These are phyloP conservation scores for Harlomillsia oculata DNA, from an alignment of 1,140 invertebrate genomes.

Conservation along the genomic window DNA sequence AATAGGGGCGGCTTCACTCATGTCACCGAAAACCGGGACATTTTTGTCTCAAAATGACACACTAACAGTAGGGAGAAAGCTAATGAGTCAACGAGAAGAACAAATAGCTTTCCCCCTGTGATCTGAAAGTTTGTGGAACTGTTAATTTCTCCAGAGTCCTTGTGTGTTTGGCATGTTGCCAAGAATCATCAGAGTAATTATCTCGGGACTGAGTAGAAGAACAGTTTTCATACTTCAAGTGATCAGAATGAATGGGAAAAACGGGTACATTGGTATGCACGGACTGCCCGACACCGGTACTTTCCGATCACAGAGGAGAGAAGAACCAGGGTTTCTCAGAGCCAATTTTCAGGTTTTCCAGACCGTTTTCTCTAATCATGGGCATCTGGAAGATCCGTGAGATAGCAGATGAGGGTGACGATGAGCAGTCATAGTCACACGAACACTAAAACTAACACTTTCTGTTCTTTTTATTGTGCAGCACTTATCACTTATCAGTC, in stretches of 20 bases:
- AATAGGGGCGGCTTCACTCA: too few relatives aligned
- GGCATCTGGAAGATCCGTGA: background rate
- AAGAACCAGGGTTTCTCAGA: too few relatives aligned
- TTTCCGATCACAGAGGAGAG: too few relatives aligned
- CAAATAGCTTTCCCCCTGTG: background rate
- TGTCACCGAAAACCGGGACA: too few relatives aligned
- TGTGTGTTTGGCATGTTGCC: constrained; percentile 27
- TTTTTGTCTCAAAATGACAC: too few relatives aligned
- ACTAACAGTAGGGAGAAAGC: background rate
- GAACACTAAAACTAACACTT: too few relatives aligned
- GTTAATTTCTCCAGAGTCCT: too few relatives aligned
- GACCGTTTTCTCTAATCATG: background rate
- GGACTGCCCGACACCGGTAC: background rate
- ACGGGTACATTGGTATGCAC: constrained; percentile 24
- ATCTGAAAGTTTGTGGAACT: too few relatives aligned
- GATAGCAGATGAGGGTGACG: background rate
- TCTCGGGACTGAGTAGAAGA: constrained; percentile 25
- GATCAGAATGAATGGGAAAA: constrained; percentile 28
- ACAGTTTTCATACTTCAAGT: too few relatives aligned
- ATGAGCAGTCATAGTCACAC: background rate
- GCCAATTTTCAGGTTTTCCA: too few relatives aligned
- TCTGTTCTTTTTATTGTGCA: too few relatives aligned
- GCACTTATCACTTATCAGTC: too few relatives aligned
- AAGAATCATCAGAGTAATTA: constrained; percentile 35
- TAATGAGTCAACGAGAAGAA: background rate